Base-by-base conservation (phyloP, 2,797 vertebrate species). In the Nasua narica region DNA sequence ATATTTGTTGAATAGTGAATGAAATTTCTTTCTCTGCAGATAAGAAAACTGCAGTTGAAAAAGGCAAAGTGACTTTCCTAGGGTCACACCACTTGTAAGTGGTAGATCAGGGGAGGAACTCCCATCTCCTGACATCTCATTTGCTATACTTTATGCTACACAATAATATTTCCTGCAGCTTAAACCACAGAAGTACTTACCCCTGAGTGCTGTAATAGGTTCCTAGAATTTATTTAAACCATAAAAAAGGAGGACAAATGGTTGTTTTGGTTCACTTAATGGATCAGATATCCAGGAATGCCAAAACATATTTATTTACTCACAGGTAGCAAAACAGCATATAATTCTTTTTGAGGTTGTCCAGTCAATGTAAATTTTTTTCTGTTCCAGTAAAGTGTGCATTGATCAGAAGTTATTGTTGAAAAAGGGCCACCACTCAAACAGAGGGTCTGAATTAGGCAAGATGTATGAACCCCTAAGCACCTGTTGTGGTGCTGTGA, bases 391-490 rank as follows among this genome's bases (percentile, higher is more conserved):
- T 96, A 97, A 98, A 97, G 77, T 94, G 12, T 90, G 67, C 90
- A 79, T 83, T 97, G 90, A 97, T 96, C 96, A 78, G 35, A 94
- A 97, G 96, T 97, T 96, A 95, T 96, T 95, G 74, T 86, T 88
- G 29, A 13, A 83, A 92, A 94, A 96, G 92, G 52, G 70, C 60
- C 65, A 83, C 77, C 15, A 90, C 40, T 97, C 87, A 96, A 94
- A 95, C 58, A 91, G 40, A 79, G n/a, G 29, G 5, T 97, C 86
- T 96, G 48, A 94, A 87, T 29, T 81, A 94, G 89, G 87, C 46
- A 96, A 97, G 91, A 89, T 82, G 1, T 95, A 96, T 96, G 76
- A 79, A 94, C 40, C 79, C 79, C 76, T 58, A 87, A 97, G 79
- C 62, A 62, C 62, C 88, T 96, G 16, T 79, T 94, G 87, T 52